Evolutionary conservation across 2,113 vertebrate species (phyloP).

Genomic region (Stegostoma tigrinum): DNA sequence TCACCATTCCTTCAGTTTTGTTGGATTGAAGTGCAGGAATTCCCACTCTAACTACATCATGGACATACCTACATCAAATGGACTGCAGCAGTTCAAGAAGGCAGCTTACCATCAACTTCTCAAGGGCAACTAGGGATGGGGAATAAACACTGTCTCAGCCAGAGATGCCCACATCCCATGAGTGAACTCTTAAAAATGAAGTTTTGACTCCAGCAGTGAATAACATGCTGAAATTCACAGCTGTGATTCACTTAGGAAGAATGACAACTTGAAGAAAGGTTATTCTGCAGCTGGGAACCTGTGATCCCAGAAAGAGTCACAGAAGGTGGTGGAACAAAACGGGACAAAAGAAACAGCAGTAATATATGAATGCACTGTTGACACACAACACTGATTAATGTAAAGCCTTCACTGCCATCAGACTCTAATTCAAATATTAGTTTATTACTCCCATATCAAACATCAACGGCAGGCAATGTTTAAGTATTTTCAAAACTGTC

Average conservation of each 20-base stretch:
- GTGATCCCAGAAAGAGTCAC: not conserved
- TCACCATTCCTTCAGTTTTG: no score
- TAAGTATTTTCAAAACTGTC: conserved; percentile 31
- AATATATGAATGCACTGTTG: not conserved
- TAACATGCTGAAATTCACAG: not conserved
- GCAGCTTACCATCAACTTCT: no score
- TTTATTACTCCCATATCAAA: conserved; percentile 16
- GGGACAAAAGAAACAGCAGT: not conserved
- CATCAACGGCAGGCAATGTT: conserved; percentile 18
- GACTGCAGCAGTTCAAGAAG: no score
- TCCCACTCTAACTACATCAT: no score
- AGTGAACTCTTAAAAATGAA: no score
- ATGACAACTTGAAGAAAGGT: not conserved
- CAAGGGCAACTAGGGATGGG: no score
- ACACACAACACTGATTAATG: not conserved
- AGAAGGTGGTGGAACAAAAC: not conserved
- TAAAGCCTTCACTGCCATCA: not conserved
- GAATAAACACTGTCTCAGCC: no score
- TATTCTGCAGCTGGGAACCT: not conserved
- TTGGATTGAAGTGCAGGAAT: no score
- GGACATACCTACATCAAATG: no score
- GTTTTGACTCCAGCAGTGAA: not conserved
- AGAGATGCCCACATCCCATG: no score
- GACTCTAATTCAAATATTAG: conserved; percentile 10
- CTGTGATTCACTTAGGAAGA: not conserved